Conservation (phyloP, 2,888 invertebrate species). For the Tryphoninae sp. region DNA sequence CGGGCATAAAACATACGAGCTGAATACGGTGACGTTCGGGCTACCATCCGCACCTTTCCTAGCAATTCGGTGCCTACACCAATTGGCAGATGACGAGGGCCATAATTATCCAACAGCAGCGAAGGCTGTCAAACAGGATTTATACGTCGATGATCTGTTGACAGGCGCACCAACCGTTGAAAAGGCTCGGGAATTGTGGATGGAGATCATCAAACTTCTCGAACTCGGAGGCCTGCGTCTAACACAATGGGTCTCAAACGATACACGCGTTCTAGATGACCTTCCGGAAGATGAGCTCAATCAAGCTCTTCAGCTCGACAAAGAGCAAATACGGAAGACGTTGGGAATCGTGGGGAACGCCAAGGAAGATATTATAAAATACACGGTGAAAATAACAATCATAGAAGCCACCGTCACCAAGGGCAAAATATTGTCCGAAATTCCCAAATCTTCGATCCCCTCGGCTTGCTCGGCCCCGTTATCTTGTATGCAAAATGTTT, state of each 20-base stretch:
- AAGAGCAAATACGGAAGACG: constrained; percentile 24
- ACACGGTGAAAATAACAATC: not conserved
- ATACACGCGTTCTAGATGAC: not conserved
- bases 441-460: constrained; percentile 56
- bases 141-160: constrained; percentile 43
- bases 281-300: constrained; percentile 10
- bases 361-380: constrained; percentile 22
- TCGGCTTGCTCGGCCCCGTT: constrained; percentile 53
- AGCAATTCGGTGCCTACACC: constrained; percentile 50
- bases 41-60: constrained; percentile 55
- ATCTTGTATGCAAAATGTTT: constrained; percentile 37
- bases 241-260: constrained; percentile 33
- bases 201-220: constrained; percentile 2
- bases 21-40: constrained; percentile 51
- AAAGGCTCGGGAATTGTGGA: not conserved
- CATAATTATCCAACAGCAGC: constrained; percentile 40
- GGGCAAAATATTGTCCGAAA: constrained; percentile 38
- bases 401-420: constrained; percentile 26
- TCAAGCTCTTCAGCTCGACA: not conserved
- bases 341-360: constrained; percentile 44
- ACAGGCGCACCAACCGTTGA: constrained; percentile 21
- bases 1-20: constrained; percentile 16
- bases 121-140: constrained; percentile 9
- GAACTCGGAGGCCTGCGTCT: not conserved
- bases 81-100: constrained; percentile 54